Evolutionary conservation across 2,797 vertebrate genomes (phyloP), one percentile per base, ranked within the genome.

Genomic region (Ctenopoma multispine): DNA sequence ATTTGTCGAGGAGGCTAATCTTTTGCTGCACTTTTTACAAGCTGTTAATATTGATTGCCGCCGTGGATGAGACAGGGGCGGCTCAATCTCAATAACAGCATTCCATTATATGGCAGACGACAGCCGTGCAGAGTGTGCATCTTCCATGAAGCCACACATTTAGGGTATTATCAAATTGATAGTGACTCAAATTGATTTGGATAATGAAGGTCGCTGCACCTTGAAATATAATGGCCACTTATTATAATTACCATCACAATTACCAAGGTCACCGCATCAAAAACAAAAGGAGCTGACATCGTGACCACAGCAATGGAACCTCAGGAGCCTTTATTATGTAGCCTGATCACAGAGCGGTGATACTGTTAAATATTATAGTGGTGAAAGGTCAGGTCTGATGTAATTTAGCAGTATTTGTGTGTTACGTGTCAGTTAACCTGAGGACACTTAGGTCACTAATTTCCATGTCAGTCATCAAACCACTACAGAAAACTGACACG

Each of bases 191-290:
- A 94, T 94, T 93, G 93, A 95, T 95, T 93, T 88, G 87, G 92
- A 87, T 94, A 92, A 94, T 93, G 92, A 93, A 93, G 91, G 87
- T 90, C 84, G 89, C 89, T 80, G 90, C 93, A 94, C 94, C 93
- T 94, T 94, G 92, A 92, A 93, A 92, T 93, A 94, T 93, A 94
- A 93, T 92, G 92, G 93, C 92, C 93, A 93, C 93, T 94, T 94
- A 94, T 94, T 93, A 90, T 94, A 94, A 94, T 94, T 94, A 94
- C 93, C 86, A 64, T 93, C 92, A 90, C 92, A 90, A 93, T 94
- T 93, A 94, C 93, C 90, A 94, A 94, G 93, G 93, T 93, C 92
- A 93, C 85, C 69, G 61, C 86, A 89, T 88, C 89, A 83, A 88
- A 90, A 27, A 87, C 90, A 86, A 88, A 87, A 91, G 82, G 77